Evolutionary conservation across 2,797 vertebrate species (phyloP).

Genomic region (Poliocrania exsul): DNA sequence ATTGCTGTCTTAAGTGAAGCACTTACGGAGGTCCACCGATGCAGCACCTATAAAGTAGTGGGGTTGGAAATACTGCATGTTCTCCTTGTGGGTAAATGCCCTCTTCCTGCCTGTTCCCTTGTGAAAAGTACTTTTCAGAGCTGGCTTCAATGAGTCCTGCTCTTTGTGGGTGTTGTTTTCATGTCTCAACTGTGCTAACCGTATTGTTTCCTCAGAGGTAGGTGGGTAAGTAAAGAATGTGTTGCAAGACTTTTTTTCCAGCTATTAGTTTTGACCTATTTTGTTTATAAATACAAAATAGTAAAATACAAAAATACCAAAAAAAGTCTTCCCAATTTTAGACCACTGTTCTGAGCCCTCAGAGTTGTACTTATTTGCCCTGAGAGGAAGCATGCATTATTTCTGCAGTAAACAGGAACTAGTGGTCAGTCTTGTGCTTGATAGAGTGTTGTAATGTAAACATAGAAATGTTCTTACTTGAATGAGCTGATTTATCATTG

Average conservation of each 20-base stretch:
- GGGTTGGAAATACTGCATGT: background rate
- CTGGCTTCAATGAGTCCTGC: background rate
- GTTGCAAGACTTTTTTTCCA: background rate
- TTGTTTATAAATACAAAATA: background rate
- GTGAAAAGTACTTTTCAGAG: background rate
- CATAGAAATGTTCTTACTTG: background rate
- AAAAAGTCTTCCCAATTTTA: constrained; percentile 6
- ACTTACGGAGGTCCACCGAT: background rate
- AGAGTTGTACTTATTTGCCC: background rate
- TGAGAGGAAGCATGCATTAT: background rate
- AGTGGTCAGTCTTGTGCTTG: background rate
- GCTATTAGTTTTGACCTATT: background rate
- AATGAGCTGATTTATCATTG: background rate
- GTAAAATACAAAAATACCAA: background rate
- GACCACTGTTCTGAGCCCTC: background rate
- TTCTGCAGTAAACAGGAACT: background rate
- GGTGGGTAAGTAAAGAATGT: background rate
- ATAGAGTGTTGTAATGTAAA: background rate
- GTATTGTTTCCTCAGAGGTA: background rate
- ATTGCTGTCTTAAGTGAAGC: background rate
- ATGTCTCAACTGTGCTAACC: background rate
- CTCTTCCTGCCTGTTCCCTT: background rate
- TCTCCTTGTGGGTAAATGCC: background rate
- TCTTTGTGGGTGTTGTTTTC: background rate
- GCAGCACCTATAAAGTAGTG: background rate